Base-by-base conservation (phyloP, 2,113 vertebrate species). In the Bathybates hornii region DNA sequence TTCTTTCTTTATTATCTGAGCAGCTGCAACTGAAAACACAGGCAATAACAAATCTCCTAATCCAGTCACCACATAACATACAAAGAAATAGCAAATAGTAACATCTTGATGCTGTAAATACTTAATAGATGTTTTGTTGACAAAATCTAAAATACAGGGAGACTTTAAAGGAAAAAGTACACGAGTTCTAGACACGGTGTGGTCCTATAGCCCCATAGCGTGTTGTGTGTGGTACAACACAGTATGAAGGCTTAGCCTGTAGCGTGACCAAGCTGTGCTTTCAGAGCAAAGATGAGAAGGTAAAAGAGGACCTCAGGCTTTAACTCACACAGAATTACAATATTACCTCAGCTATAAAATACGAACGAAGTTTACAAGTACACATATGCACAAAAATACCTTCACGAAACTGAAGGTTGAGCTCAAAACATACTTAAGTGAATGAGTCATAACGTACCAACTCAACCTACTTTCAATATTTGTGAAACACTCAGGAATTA, bases 161-260 rank as follows among this genome's bases (percentile, higher is more conserved):
- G 29, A 45, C 17, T 56, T 54, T 85, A 2, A 21, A 68, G 56
- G 29, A 59, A 45, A 66, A 54, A 38, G 50, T 36, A 34, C 27
- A 50, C 14, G 5, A 19, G 16, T 19, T 50, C 43, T 19, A 48
- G 24, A 76, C 43, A 78, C 1, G 24, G 27, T 78, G 27, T 32
- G 43, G 71, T 87, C 89, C 82, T 87, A 84, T 90, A 34, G 91
- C 84, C 89, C 81, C 88, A 84, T 90, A 34, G 91, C 79, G 38
- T 94, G 90, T 71, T 80, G 83, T 80, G 76, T 82, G 68, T 81
- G 76, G 84, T 89, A 63, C 89, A 84, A 87, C 82, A 82, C 54
- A 83, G 89, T 81, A 68, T 89, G 82, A 76, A 88, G 87, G 76
- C 85, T 92, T 83, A 88, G 86, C 81, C 80, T 50, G 48, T 91